Conservation (phyloP, 2,797 vertebrate genomes). For the Simalia tracyae region DNA sequence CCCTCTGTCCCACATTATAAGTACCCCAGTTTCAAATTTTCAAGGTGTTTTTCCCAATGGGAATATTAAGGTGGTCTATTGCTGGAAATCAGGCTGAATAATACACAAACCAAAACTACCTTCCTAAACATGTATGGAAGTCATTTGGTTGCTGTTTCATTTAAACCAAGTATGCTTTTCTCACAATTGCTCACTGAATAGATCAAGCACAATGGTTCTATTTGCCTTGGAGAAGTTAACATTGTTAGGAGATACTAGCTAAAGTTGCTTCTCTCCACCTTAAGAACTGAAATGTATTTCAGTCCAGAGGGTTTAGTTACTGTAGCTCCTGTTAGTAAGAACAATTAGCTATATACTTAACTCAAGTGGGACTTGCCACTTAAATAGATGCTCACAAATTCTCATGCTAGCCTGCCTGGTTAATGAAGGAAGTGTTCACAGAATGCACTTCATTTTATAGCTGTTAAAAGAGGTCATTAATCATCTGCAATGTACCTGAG, state of each 20-base stretch:
- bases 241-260: background rate
- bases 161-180: background rate
- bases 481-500: background rate
- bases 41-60: background rate
- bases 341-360: background rate
- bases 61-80: background rate
- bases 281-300: background rate
- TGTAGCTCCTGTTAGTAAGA: background rate
- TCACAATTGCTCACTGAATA: background rate
- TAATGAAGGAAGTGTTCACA: background rate
- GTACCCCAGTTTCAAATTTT: background rate
- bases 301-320: background rate
- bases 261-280: background rate
- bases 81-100: background rate
- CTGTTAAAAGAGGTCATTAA: background rate
- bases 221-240: background rate
- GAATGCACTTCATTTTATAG: background rate
- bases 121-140: background rate
- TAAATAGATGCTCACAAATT: background rate
- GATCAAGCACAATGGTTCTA: background rate
- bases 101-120: background rate
- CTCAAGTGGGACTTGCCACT: background rate
- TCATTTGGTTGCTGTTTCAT: background rate
- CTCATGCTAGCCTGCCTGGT: background rate
- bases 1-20: background rate